These are phyloP conservation scores for Sebastes cheni DNA, from an alignment of 2,797 vertebrate genomes.

Conservation along the genomic window DNA sequence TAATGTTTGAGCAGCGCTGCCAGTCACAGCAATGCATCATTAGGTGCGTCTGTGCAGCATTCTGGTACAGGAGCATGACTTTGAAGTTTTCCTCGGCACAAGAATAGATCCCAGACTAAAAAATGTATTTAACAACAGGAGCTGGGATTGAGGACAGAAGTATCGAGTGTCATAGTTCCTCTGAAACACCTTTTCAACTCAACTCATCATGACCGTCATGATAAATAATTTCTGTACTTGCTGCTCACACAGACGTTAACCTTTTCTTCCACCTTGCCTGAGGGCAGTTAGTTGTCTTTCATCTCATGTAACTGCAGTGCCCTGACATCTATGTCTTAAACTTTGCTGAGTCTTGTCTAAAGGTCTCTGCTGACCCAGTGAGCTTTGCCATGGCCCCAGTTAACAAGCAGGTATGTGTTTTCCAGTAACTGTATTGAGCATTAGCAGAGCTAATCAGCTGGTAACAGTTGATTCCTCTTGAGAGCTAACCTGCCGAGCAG, in stretches of 20 bases:
- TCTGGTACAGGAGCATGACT: slow-evolving; percentile 3
- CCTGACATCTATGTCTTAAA: neutral
- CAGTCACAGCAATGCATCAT: slow-evolving; percentile 41
- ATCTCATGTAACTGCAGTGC: neutral
- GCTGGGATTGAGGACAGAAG: neutral
- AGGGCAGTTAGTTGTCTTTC: neutral
- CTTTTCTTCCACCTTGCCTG: neutral
- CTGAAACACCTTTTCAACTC: slow-evolving; percentile 14
- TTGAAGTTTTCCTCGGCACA: slow-evolving; percentile 28
- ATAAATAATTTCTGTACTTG: neutral
- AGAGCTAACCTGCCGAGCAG: slow-evolving; percentile 10
- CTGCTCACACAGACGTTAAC: neutral
- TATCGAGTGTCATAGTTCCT: neutral
- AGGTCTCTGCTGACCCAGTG: neutral
- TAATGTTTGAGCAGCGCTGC: slow-evolving; percentile 28
- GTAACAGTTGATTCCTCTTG: slow-evolving; percentile 18
- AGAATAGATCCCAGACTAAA: slow-evolving; percentile 6
- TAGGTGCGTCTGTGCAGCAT: slow-evolving; percentile 25
- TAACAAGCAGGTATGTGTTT: slow-evolving; percentile 8
- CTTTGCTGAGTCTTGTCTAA: neutral
- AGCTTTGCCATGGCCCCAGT: neutral
- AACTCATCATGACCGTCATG: neutral
- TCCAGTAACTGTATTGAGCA: slow-evolving; percentile 14
- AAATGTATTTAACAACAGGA: neutral
- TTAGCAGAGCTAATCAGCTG: slow-evolving; percentile 37